Conservation (phyloP, 2,113 vertebrate genomes). For the Cygnus atratus region DNA sequence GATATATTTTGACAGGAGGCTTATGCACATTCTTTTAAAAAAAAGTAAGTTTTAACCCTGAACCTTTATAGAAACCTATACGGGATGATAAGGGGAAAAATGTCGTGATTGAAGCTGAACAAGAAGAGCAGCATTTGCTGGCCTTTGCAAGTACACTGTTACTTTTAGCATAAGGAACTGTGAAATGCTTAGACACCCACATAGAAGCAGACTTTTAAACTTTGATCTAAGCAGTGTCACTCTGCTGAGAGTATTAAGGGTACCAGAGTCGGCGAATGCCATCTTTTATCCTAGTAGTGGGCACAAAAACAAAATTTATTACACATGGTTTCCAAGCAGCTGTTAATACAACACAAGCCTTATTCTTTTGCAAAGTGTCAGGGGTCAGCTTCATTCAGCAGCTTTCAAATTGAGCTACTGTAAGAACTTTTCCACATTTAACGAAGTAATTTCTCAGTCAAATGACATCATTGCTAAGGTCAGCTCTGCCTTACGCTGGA, state of each 20-base stretch:
- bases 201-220: slow-evolving; percentile 36
- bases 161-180: slow-evolving; percentile 61
- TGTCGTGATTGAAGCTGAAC: slow-evolving; percentile 36
- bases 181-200: slow-evolving; percentile 55
- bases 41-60: slow-evolving; percentile 43
- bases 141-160: slow-evolving; percentile 55
- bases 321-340: slow-evolving; percentile 62
- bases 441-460: slow-evolving; percentile 34
- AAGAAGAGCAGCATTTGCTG: slow-evolving; percentile 34
- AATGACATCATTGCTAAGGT: background rate
- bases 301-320: slow-evolving; percentile 61
- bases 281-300: slow-evolving; percentile 42
- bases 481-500: background rate
- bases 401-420: slow-evolving; percentile 57
- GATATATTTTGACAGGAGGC: slow-evolving; percentile 7
- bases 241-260: slow-evolving; percentile 17
- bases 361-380: slow-evolving; percentile 51
- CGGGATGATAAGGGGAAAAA: background rate
- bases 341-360: slow-evolving; percentile 65
- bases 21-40: background rate
- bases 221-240: slow-evolving; percentile 45
- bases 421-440: slow-evolving; percentile 29
- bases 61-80: slow-evolving; percentile 21
- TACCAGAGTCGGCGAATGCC: background rate
- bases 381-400: slow-evolving; percentile 60